Evolutionary conservation across 2,888 invertebrate genomes (phyloP).

Genomic region (Noctua fimbriata): DNA sequence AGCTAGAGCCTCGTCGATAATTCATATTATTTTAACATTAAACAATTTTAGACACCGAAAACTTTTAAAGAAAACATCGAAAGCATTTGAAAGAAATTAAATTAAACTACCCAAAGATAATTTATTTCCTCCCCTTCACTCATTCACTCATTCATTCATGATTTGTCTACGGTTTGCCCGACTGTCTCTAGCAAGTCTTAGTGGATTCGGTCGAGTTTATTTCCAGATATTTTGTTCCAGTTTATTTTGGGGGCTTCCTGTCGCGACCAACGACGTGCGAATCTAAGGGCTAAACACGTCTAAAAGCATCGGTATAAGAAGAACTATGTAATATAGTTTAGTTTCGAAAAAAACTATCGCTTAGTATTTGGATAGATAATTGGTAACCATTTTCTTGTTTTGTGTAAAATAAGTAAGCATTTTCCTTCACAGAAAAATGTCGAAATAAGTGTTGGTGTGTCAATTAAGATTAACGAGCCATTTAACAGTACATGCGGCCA

Average conservation of each 20-base stretch:
- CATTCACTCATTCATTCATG: constrained; percentile 54
- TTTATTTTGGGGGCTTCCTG: constrained; percentile 88
- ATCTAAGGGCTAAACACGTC: constrained; percentile 83
- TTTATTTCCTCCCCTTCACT: constrained; percentile 35
- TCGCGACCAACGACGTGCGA: constrained; percentile 86
- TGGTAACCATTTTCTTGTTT: not conserved
- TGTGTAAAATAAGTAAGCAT: not conserved
- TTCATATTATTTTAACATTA: constrained; percentile 1
- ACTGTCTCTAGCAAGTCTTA: constrained; percentile 70
- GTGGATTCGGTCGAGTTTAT: constrained; percentile 82
- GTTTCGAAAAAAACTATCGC: not conserved
- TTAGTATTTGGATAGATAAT: not conserved
- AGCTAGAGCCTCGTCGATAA: too few relatives aligned
- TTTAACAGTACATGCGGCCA: constrained; percentile 8
- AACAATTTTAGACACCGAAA: constrained; percentile 1
- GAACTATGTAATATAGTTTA: not conserved
- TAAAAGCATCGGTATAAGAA: constrained; percentile 22
- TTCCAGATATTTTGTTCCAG: constrained; percentile 87
- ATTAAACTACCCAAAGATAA: constrained; percentile 40
- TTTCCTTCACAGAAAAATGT: not conserved
- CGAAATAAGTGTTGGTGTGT: not conserved
- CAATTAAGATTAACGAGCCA: constrained; percentile 30
- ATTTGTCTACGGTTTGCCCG: constrained; percentile 47
- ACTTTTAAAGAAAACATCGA: not conserved
- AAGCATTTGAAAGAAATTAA: constrained; percentile 28